Percentiles rank a stretch among this genome's conserved stretches.
These are phyloP conservation scores for Anthonomus grandis DNA, from an alignment of 1,140 invertebrate species.

Conservation along the genomic window DNA sequence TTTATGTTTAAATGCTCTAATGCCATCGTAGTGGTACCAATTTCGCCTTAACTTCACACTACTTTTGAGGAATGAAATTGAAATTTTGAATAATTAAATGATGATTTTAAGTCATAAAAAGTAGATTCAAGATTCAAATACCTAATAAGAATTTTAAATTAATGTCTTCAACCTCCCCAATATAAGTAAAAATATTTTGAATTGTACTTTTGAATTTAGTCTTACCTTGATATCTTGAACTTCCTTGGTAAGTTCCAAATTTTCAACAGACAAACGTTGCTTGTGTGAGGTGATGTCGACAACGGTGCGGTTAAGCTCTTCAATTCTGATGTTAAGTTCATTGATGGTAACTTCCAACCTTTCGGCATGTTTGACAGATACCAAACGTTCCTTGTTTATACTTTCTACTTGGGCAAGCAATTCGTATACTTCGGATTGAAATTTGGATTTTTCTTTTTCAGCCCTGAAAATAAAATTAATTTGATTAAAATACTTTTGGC, in stretches of 20 bases:
- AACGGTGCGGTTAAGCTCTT: constrained; percentile 91
- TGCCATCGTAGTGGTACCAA: too few relatives aligned
- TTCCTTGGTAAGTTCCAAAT: constrained; percentile 90
- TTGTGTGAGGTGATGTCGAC: constrained; percentile 92
- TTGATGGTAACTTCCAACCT: constrained; percentile 85
- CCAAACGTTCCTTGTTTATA: constrained; percentile 86
- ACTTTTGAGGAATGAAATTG: too few relatives aligned
- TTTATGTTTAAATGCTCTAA: too few relatives aligned
- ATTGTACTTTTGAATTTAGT: background rate
- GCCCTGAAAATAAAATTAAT: constrained; percentile 58
- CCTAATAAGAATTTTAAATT: background rate
- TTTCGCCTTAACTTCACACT: too few relatives aligned
- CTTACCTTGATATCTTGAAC: constrained; percentile 84
- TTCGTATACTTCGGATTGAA: constrained; percentile 95
- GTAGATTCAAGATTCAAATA: too few relatives aligned
- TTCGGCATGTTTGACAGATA: constrained; percentile 83
- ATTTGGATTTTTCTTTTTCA: constrained; percentile 94
- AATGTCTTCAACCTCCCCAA: background rate
- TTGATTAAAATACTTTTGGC: too few relatives aligned
- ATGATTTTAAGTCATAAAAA: too few relatives aligned
- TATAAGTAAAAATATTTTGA: too few relatives aligned
- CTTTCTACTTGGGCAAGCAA: constrained; percentile 89
- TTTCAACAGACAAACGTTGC: constrained; percentile 83
- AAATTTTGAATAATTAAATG: too few relatives aligned
- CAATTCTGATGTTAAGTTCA: constrained; percentile 90